Evolutionary conservation across 2,888 invertebrate species (phyloP).

Genomic region (Pseudococcus jackbeardsleyi): DNA sequence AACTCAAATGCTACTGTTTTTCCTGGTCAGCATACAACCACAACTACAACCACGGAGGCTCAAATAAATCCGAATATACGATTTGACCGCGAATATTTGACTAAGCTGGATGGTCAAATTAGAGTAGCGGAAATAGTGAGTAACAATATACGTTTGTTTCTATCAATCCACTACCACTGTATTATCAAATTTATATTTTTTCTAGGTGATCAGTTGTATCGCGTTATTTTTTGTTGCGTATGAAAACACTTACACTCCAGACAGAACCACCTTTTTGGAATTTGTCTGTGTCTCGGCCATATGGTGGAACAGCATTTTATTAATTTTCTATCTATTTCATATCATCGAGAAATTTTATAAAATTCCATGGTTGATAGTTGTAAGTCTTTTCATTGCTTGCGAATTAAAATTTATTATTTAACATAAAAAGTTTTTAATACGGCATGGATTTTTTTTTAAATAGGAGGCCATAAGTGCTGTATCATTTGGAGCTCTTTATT

Average conservation of each 20-base stretch:
- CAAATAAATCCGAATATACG: conserved; percentile 75
- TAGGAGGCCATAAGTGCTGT: conserved; percentile 65
- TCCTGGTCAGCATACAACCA: conserved; percentile 82
- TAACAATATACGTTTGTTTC: conserved; percentile 66
- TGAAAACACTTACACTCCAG: conserved; percentile 48
- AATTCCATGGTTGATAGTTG: conserved; percentile 89
- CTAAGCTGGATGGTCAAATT: conserved; percentile 81
- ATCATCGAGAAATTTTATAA: conserved; percentile 86
- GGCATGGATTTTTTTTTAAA: neutral
- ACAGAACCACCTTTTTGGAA: conserved; percentile 75
- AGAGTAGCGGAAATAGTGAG: conserved; percentile 84
- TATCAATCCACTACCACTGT: no score
- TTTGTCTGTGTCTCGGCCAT: conserved; percentile 87
- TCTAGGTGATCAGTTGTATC: conserved; percentile 61
- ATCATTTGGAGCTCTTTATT: conserved; percentile 54
- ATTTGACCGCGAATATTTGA: conserved; percentile 80
- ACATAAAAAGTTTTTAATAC: neutral
- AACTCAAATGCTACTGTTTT: conserved; percentile 73
- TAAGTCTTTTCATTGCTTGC: conserved; percentile 69
- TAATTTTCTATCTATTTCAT: conserved; percentile 87
- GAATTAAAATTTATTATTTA: neutral
- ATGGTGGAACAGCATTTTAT: conserved; percentile 85
- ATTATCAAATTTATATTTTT: neutral
- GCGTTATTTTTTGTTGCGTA: conserved; percentile 65
- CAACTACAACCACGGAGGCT: conserved; percentile 78